Conservation (phyloP, 2,113 vertebrate species). For the Malurus melanocephalus region DNA sequence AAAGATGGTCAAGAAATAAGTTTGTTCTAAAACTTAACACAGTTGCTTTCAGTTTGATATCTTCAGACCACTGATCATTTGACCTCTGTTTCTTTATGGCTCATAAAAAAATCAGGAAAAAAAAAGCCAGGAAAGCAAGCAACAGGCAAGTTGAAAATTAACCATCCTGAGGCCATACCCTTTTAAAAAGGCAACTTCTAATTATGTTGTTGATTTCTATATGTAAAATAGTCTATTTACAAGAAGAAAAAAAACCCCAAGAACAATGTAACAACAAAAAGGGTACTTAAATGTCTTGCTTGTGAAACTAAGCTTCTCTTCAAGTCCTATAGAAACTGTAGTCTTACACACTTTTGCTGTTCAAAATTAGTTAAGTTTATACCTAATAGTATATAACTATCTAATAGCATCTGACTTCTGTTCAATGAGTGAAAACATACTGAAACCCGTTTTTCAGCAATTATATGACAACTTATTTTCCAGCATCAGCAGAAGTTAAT, state of each 20-base stretch:
- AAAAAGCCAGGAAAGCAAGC: neutral
- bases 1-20: neutral
- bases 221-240: neutral
- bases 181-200: neutral
- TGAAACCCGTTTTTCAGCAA: neutral
- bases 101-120: neutral
- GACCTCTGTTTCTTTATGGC: neutral
- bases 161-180: neutral
- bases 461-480: neutral
- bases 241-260: neutral
- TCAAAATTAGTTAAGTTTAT: neutral
- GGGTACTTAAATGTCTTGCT: neutral
- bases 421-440: neutral
- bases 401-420: neutral
- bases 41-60: neutral
- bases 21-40: neutral
- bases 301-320: neutral
- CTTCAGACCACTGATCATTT: neutral
- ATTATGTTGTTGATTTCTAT: neutral
- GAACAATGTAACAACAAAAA: neutral
- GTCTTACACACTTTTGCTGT: neutral
- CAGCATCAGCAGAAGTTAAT: neutral
- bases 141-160: neutral
- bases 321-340: neutral
- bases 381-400: neutral